Evolutionary conservation across 2,888 invertebrate genomes (phyloP).

Genomic region (Agrilus mali): DNA sequence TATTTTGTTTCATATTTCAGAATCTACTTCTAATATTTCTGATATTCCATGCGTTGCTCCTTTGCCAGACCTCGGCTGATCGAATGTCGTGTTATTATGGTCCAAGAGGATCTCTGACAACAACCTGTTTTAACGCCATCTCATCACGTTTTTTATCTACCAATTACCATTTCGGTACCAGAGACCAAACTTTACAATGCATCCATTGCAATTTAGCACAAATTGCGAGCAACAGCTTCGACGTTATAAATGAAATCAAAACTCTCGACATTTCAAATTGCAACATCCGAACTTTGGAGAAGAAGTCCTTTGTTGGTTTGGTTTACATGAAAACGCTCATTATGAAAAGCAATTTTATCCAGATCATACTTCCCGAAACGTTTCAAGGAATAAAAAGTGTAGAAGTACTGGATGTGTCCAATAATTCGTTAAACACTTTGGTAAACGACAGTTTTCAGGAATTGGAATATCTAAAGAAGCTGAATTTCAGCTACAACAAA

Average conservation of each 20-base stretch:
- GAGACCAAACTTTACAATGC: conserved; percentile 29
- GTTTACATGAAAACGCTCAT: conserved; percentile 25
- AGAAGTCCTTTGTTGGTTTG: conserved; percentile 28
- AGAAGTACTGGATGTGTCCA: conserved; percentile 21
- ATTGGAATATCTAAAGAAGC: conserved; percentile 19
- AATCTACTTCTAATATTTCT: no score
- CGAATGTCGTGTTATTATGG: conserved; percentile 30
- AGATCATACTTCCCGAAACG: conserved; percentile 23
- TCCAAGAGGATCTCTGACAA: conserved; percentile 30
- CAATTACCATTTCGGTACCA: conserved; percentile 30
- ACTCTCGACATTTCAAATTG: conserved; percentile 23
- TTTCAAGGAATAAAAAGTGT: conserved; percentile 30
- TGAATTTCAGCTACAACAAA: conserved; percentile 23
- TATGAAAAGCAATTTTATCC: conserved; percentile 25
- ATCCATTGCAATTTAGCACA: conserved; percentile 24
- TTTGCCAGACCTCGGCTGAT: not conserved
- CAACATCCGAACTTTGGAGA: conserved; percentile 21
- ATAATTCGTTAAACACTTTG: conserved; percentile 25
- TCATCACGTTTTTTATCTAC: conserved; percentile 26
- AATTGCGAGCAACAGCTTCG: conserved; percentile 27
- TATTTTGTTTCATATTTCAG: no score
- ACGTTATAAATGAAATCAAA: conserved; percentile 30
- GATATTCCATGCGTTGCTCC: not conserved
- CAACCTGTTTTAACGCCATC: conserved; percentile 29
- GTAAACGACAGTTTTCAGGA: conserved; percentile 26